A percentile compares a stretch with the other conserved stretches of the same genome.
Conservation (phyloP, 2,797 vertebrate species). For the Pangasius sanitwongsei region DNA sequence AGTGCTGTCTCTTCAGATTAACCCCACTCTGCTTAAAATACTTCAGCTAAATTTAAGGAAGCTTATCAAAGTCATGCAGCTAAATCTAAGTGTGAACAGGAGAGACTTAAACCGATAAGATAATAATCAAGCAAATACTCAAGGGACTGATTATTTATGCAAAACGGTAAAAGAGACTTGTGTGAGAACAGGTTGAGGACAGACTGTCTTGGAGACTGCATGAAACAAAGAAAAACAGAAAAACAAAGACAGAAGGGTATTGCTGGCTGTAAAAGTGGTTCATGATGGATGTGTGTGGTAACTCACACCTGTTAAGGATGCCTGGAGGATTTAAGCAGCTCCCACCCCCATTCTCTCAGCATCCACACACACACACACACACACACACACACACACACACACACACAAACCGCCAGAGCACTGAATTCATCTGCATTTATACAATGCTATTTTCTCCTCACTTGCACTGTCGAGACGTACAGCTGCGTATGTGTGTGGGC, state of each 20-base stretch:
- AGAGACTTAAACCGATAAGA: not conserved
- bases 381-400: constrained; percentile 23
- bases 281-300: constrained; percentile 11
- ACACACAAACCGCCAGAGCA: constrained; percentile 45
- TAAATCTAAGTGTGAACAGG: not conserved
- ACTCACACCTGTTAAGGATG: constrained; percentile 42
- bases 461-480: constrained; percentile 26
- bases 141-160: constrained; percentile 18
- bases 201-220: not conserved
- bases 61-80: not conserved
- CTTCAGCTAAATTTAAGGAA: not conserved
- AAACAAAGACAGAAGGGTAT: not conserved
- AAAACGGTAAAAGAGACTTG: not conserved
- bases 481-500: constrained; percentile 21
- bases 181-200: constrained; percentile 10
- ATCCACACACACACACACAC: not conserved
- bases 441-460: constrained; percentile 54
- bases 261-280: constrained; percentile 25
- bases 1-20: not conserved
- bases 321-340: constrained; percentile 24
- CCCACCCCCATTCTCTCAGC: not conserved
- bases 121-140: not conserved
- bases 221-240: constrained; percentile 2
- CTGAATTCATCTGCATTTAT: constrained; percentile 64
- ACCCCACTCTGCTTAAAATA: constrained; percentile 2